Conservation (phyloP, 2,888 invertebrate species). For the Callosobruchus maculatus region DNA sequence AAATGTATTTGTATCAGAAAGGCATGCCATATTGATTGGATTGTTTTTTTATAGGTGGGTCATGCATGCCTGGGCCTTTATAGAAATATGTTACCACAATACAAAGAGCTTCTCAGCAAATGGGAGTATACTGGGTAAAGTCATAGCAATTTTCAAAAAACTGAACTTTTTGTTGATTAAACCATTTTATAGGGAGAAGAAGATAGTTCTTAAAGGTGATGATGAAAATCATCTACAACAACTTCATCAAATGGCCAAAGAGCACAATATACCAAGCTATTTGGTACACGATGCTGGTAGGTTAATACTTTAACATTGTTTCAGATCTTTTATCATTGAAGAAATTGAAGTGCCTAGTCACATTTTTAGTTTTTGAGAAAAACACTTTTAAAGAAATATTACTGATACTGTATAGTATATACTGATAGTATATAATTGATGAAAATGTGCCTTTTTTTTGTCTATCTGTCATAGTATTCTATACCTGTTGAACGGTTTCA, state of each 20-base stretch:
- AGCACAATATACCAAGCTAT: conserved; percentile 35
- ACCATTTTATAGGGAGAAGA: conserved; percentile 44
- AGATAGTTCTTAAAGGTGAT: conserved; percentile 47
- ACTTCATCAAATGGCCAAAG: conserved; percentile 41
- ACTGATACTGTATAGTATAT: no score
- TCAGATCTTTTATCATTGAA: conserved; percentile 12
- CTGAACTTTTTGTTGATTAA: conserved; percentile 1
- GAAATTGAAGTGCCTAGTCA: conserved; percentile 42
- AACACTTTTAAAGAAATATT: no score
- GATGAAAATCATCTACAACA: conserved; percentile 44
- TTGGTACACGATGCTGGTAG: conserved; percentile 40
- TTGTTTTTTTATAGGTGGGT: conserved; percentile 46
- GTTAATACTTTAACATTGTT: no score
- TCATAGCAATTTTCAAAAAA: background rate
- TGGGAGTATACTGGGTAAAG: conserved; percentile 53
- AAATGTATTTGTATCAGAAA: no score
- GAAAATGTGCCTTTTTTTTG: no score
- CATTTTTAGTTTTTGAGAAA: no score
- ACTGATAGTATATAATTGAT: no score
- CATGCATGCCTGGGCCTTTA: conserved; percentile 60
- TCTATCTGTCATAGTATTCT: no score
- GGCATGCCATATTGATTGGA: background rate
- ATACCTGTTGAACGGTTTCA: no score
- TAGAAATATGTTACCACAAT: conserved; percentile 46
- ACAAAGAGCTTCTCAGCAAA: conserved; percentile 48